phyloP scores from a whole-genome alignment of 2,113 vertebrate genomes.

The Aleadryas rufinucha region DNA sequence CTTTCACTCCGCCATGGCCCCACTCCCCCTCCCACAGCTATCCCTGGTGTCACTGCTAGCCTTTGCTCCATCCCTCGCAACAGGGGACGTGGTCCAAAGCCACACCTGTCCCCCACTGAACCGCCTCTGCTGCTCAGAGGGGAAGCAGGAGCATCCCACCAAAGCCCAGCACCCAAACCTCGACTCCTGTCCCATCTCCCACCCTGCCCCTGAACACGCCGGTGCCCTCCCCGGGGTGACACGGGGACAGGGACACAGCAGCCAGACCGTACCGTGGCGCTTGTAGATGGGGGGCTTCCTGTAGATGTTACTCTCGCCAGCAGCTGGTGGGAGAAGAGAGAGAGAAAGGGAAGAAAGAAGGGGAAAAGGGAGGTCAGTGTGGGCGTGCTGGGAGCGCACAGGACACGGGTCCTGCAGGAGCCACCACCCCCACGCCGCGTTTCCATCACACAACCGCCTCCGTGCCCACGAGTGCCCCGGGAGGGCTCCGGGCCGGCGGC shows the following conservation, averaged over 20 bases:
- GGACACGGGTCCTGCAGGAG: constrained; percentile 29
- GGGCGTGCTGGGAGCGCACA: background rate
- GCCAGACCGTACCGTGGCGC: constrained; percentile 83
- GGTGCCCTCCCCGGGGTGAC: background rate
- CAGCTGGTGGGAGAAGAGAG: constrained; percentile 80
- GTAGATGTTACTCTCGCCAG: constrained; percentile 96
- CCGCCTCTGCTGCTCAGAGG: background rate
- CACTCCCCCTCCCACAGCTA: background rate
- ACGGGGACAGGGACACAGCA: background rate
- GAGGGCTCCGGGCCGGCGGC: background rate
- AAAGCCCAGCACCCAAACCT: background rate
- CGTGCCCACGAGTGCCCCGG: background rate
- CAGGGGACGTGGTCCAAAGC: background rate
- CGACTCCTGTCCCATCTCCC: background rate
- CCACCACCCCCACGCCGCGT: background rate
- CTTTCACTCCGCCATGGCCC: background rate
- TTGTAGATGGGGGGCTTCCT: constrained; percentile 98
- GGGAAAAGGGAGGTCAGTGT: constrained; percentile 30
- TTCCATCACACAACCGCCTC: background rate
- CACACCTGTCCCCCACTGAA: background rate
- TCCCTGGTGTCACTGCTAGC: accelerated
- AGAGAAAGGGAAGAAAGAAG: constrained; percentile 9
- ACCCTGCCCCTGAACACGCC: accelerated
- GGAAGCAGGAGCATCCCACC: background rate
- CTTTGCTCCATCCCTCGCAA: accelerated